Conservation (phyloP, 2,113 vertebrate species). For the Donacobius atricapilla region DNA sequence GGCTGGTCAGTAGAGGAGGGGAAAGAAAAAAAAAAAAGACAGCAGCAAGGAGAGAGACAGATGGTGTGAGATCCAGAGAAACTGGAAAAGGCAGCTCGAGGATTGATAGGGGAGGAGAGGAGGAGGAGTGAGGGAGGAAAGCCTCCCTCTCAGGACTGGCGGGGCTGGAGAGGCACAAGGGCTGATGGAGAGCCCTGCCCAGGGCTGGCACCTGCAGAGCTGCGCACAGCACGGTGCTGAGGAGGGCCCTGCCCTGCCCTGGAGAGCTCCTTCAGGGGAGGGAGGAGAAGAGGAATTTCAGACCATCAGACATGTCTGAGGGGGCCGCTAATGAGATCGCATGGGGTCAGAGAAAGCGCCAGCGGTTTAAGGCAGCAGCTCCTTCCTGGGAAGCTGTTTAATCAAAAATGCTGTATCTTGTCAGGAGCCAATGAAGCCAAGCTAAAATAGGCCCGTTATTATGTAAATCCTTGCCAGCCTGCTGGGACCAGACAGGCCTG, state of each 20-base stretch:
- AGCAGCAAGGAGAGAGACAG: slow-evolving; percentile 4
- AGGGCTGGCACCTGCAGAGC: background rate
- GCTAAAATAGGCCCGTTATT: background rate
- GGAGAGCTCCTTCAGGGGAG: background rate
- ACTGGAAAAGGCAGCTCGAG: background rate
- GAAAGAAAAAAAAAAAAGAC: background rate
- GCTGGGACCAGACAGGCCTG: slow-evolving; percentile 10
- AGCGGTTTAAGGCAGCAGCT: background rate
- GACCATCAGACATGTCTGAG: background rate
- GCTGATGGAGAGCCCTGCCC: background rate
- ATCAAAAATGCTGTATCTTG: slow-evolving; percentile 33
- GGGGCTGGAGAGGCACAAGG: background rate
- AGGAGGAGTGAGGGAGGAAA: background rate
- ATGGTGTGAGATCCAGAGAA: slow-evolving; percentile 4
- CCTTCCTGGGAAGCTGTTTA: slow-evolving; percentile 24
- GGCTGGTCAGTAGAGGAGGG: slow-evolving; percentile 24
- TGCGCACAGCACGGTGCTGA: rapidly evolving
- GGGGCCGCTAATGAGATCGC: background rate
- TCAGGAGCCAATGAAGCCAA: slow-evolving; percentile 26
- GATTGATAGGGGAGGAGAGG: background rate
- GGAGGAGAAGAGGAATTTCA: background rate
- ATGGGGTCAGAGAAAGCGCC: background rate
- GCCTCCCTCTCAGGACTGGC: background rate
- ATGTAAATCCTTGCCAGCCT: background rate
- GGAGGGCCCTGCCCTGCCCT: background rate